Conservation (phyloP, 1,140 invertebrate genomes). For the Diabrotica virgifera region DNA sequence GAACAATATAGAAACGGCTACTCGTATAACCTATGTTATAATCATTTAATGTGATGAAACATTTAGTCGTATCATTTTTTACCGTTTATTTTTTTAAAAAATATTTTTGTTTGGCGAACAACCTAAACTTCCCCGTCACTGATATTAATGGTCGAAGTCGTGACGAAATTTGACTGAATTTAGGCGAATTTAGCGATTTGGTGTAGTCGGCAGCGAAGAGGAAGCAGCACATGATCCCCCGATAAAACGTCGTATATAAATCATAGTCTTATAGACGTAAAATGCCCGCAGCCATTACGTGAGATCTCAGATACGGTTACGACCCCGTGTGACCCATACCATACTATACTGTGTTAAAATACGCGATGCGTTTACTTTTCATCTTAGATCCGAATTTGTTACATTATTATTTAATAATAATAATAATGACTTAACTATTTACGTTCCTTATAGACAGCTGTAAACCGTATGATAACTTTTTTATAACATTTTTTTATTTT, state of each 20-base stretch:
- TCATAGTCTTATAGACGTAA: slow-evolving; percentile 2
- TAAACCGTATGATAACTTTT: no score
- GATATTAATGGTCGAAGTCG: slow-evolving; percentile 2
- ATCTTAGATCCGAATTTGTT: no score
- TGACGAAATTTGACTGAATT: slow-evolving; percentile 2
- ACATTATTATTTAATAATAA: no score
- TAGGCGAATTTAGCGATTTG: background rate
- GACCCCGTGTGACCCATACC: background rate
- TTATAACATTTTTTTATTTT: no score
- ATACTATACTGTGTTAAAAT: background rate
- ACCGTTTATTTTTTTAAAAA: no score
- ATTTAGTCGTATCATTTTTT: no score
- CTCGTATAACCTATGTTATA: no score
- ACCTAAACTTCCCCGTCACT: background rate
- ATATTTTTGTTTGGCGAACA: no score
- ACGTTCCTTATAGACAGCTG: no score
- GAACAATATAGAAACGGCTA: no score
- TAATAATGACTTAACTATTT: no score
- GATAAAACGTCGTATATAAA: slow-evolving; percentile 1
- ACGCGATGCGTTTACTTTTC: background rate
- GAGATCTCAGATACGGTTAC: background rate
- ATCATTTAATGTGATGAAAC: no score
- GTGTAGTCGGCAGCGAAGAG: background rate
- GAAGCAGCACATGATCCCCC: slow-evolving; percentile 1
- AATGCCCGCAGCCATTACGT: slow-evolving; percentile 1